Base-by-base conservation (phyloP, 2,113 vertebrate species). In the Ailuropoda melanoleuca region DNA sequence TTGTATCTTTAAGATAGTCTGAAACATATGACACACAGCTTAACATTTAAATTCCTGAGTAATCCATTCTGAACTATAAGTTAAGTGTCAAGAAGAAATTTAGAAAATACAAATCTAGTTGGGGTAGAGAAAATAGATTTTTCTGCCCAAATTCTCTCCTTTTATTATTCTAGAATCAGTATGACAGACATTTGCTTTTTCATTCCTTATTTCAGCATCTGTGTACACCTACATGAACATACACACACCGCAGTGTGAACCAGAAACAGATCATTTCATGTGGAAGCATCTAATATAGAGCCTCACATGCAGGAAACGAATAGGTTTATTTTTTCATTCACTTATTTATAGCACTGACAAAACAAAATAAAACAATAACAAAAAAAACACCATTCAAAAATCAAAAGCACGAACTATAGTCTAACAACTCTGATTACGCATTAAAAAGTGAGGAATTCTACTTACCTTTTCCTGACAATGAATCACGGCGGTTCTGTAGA, bases 401-500 rank as follows among this genome's bases (percentile, higher is more conserved):
- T 24, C 23, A 64, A 72, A 78, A 96, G 19, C 11, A 37, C 8
- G 58, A 84, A 86, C 37, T 58, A 48, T 23, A 96, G 4, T 23
- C 5, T 55, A 68, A 43, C 0, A 62, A 72, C 17, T 60, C 31
- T 62, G 58, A 19, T 26, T 60, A 31, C 82, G 26, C 0, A 66
- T 37, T 53, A 64, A 26, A 43, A 84, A 72, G 55, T 37, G 56
- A 58, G 21, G 10, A n/a, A 39, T 64, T 29, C 55, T 23, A 11
- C 90, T 97, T 96, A 99, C 99, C 99, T 98, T 98, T 99, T 96
- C 98, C 99, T 5, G 93, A 97, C 50, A 96, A 92, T 0, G 99
- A 82, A 82, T 99, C 99, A 53, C 99, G 99, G 97, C 99, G 99
- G 96, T 99, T 99, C 98, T 99, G 99, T 15, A 99, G 98, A 58